phyloP scores from a whole-genome alignment of 2,888 invertebrate genomes.

The Cecidostiba fungosa region DNA sequence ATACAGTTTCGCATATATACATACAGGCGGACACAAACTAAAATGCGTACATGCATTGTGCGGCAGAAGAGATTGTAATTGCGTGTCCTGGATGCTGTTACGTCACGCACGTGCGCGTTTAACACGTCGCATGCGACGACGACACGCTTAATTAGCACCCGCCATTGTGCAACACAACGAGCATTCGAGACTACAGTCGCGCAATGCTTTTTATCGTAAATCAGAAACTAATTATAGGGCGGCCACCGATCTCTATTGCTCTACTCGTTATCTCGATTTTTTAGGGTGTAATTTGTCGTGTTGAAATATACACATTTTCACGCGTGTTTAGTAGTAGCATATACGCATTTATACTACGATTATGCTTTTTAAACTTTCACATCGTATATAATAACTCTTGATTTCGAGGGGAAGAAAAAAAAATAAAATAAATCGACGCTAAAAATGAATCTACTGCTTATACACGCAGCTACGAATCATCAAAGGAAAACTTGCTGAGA shows the following conservation, averaged over 20 bases:
- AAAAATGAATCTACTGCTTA: too few species aligned
- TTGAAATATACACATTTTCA: neutral
- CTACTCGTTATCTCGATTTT: neutral
- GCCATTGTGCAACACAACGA: constrained; percentile 48
- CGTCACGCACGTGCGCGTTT: constrained; percentile 39
- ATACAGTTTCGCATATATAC: neutral
- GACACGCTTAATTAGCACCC: constrained; percentile 59
- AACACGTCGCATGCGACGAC: constrained; percentile 36
- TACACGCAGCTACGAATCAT: too few species aligned
- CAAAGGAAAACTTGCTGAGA: too few species aligned
- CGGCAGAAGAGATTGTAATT: constrained; percentile 41
- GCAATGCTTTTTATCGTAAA: constrained; percentile 53
- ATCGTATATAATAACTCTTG: neutral
- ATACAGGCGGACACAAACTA: neutral
- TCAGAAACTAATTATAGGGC: constrained; percentile 58
- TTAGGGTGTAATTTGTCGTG: neutral
- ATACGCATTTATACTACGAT: neutral
- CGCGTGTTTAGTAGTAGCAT: neutral
- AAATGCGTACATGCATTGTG: constrained; percentile 18
- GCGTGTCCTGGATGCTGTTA: constrained; percentile 39
- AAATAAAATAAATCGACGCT: too few species aligned
- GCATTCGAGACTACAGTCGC: neutral
- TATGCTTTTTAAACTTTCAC: neutral
- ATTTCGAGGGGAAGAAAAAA: too few species aligned
- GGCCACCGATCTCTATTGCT: neutral